These are phyloP conservation scores for Nothobranchius furzeri DNA, from an alignment of 2,113 vertebrate genomes.

Conservation along the genomic window DNA sequence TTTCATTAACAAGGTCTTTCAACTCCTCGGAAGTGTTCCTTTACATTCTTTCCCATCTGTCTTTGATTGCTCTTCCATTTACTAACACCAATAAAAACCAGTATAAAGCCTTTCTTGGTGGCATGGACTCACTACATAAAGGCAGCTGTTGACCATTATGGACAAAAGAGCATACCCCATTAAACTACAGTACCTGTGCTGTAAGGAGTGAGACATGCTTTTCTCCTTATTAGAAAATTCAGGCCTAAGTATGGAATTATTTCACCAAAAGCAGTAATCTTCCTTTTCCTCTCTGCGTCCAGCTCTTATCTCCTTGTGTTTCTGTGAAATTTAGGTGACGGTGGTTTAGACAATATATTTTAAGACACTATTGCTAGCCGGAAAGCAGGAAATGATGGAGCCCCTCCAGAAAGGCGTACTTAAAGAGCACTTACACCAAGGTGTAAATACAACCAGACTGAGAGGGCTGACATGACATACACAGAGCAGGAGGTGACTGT, in stretches of 20 bases:
- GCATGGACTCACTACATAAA: slow-evolving; percentile 40
- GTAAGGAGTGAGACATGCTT: slow-evolving; percentile 76
- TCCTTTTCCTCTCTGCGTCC: slow-evolving; percentile 2
- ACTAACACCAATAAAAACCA: slow-evolving; percentile 32
- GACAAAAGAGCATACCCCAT: slow-evolving; percentile 66
- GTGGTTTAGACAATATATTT: slow-evolving; percentile 45
- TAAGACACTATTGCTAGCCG: slow-evolving; percentile 23
- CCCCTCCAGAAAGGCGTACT: slow-evolving; percentile 53
- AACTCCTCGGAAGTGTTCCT: not conserved
- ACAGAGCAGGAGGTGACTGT: slow-evolving; percentile 67
- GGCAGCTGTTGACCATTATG: slow-evolving; percentile 81
- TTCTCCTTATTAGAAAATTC: slow-evolving; percentile 72
- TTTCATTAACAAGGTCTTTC: slow-evolving; percentile 7
- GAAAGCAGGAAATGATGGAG: slow-evolving; percentile 54
- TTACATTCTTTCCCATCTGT: slow-evolving; percentile 2
- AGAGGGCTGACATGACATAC: slow-evolving; percentile 65
- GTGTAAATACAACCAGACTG: slow-evolving; percentile 64
- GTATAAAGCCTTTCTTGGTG: slow-evolving; percentile 33
- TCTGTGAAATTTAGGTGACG: slow-evolving; percentile 33
- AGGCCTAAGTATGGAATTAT: slow-evolving; percentile 69
- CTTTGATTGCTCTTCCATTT: slow-evolving; percentile 25
- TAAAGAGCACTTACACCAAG: slow-evolving; percentile 67
- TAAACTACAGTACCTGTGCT: slow-evolving; percentile 74
- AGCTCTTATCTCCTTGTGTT: slow-evolving; percentile 9
- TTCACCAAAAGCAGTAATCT: slow-evolving; percentile 57